These are phyloP conservation scores for Acanthaster planci DNA, from an alignment of 35 echinoderm and acorn worm species.

Conservation along the genomic window DNA sequence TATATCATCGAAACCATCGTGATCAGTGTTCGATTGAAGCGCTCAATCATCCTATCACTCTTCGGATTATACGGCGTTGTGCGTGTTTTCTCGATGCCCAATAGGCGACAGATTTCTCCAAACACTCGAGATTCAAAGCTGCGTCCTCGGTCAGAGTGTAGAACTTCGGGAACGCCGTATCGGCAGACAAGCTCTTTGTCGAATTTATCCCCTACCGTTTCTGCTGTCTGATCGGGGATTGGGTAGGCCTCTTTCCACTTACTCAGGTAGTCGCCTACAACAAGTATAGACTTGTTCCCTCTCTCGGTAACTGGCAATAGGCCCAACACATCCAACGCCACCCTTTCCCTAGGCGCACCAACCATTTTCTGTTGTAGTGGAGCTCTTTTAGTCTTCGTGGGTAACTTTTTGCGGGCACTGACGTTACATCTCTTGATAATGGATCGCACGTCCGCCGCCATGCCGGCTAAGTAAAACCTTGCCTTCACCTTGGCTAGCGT, in stretches of 20 bases:
- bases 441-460: slow-evolving; percentile 35
- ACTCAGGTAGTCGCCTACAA: slow-evolving; percentile 61
- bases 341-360: slow-evolving; percentile 40
- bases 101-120: slow-evolving; percentile 30
- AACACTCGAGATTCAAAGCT: too few relatives aligned
- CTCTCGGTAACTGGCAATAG: slow-evolving; percentile 31
- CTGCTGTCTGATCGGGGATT: slow-evolving; percentile 22
- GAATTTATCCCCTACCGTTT: slow-evolving; percentile 35
- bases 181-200: slow-evolving; percentile 60
- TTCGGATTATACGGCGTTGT: too few relatives aligned
- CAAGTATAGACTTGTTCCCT: slow-evolving; percentile 60
- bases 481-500: slow-evolving; percentile 29
- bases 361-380: slow-evolving; percentile 48
- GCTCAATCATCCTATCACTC: slow-evolving; percentile 67
- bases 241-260: slow-evolving; percentile 60
- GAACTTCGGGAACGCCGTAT: slow-evolving; percentile 55
- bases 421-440: slow-evolving; percentile 35
- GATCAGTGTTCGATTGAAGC: slow-evolving; percentile 57
- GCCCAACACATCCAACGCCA: slow-evolving; percentile 58
- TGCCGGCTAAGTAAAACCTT: slow-evolving; percentile 47
- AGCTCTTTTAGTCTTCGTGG: slow-evolving; percentile 39
- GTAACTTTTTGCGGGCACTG: slow-evolving; percentile 45
- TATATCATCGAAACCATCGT: background rate
- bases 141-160: too few relatives aligned
- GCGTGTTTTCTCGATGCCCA: too few relatives aligned